phyloP scores from a whole-genome alignment of 2,797 vertebrate species.

The Sciaenops ocellatus region DNA sequence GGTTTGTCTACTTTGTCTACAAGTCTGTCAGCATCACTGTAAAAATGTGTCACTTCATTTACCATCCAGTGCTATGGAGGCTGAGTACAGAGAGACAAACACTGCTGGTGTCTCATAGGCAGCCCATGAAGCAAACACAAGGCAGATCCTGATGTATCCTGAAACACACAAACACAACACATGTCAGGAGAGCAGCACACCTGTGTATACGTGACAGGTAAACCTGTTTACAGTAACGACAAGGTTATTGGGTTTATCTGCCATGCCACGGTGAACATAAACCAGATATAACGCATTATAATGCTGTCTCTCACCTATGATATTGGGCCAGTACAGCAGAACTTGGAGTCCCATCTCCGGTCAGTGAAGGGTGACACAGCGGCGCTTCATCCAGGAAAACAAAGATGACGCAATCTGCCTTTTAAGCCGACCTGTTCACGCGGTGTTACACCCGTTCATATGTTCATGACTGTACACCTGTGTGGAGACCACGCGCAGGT shows the following conservation, averaged over 20 bases:
- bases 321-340: slow-evolving; percentile 76
- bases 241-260: not conserved
- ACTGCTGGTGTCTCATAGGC: slow-evolving; percentile 50
- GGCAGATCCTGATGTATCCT: slow-evolving; percentile 79
- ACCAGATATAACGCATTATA: not conserved
- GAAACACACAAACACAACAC: slow-evolving; percentile 26
- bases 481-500: too few species aligned
- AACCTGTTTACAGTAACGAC: not conserved
- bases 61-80: slow-evolving; percentile 77
- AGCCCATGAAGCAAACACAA: slow-evolving; percentile 72
- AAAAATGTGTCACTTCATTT: slow-evolving; percentile 1
- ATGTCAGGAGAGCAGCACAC: too few species aligned
- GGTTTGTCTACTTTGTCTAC: not conserved
- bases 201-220: too few species aligned
- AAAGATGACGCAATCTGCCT: slow-evolving; percentile 14
- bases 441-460: too few species aligned
- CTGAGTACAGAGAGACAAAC: slow-evolving; percentile 70
- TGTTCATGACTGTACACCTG: accelerated
- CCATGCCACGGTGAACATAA: not conserved
- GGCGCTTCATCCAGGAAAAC: not conserved
- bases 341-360: slow-evolving; percentile 60
- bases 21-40: not conserved
- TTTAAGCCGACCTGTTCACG: not conserved
- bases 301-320: slow-evolving; percentile 71
- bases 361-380: not conserved